Evolutionary conservation across 2,797 vertebrate genomes (phyloP).

Genomic region (Platalea minor): DNA sequence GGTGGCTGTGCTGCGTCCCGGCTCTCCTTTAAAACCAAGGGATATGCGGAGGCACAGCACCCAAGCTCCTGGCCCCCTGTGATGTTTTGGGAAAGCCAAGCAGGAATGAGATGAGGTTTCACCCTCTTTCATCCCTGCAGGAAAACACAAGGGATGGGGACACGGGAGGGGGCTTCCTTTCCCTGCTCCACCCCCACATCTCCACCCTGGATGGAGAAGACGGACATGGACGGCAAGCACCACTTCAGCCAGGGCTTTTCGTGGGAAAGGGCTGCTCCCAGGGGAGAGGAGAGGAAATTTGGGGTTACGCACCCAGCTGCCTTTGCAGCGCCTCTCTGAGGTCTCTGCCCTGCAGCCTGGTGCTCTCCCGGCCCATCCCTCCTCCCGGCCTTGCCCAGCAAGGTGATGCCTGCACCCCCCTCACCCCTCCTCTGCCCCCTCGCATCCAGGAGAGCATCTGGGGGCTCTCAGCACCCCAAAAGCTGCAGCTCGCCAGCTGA

Average conservation of each 20-base stretch:
- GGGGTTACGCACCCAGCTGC: neutral
- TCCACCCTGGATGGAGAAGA: neutral
- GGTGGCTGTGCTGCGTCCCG: neutral
- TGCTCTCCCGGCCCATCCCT: neutral
- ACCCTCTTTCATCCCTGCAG: neutral
- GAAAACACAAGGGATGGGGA: neutral
- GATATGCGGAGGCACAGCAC: accelerated
- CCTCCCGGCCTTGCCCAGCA: neutral
- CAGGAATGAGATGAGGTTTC: neutral
- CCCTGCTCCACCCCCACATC: neutral
- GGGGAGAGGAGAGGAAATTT: neutral
- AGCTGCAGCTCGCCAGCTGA: neutral
- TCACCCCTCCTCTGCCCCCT: accelerated
- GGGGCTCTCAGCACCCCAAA: neutral
- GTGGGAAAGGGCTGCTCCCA: neutral
- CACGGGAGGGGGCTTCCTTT: neutral
- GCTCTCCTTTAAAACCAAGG: neutral
- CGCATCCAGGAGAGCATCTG: neutral
- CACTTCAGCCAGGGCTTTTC: neutral
- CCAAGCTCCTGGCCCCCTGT: accelerated
- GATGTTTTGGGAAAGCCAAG: neutral
- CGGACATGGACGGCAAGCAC: accelerated
- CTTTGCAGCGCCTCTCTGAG: accelerated
- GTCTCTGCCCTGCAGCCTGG: neutral
- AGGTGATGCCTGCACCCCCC: accelerated